Conservation (phyloP, 2,113 vertebrate genomes). For the Saiga tatarica region DNA sequence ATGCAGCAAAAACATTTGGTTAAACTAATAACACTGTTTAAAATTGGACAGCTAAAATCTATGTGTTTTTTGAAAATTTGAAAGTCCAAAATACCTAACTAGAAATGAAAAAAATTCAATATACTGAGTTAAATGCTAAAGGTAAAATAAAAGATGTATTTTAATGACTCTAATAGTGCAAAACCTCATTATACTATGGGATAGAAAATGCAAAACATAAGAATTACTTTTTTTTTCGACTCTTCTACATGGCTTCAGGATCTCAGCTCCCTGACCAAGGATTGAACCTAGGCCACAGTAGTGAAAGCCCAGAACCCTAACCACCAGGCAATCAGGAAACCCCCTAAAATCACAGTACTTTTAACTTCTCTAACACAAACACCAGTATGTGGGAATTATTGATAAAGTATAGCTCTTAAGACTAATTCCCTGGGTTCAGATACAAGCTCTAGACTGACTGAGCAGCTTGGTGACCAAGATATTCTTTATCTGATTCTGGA, state of each 20-base stretch:
- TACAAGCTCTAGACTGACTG: background rate
- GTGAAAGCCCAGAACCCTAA: background rate
- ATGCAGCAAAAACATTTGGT: slow-evolving; percentile 20
- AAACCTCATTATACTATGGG: background rate
- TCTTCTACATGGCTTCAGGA: background rate
- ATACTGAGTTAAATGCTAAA: background rate
- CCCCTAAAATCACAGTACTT: background rate
- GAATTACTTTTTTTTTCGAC: background rate
- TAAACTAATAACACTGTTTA: background rate
- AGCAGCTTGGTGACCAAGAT: background rate
- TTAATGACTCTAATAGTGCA: background rate
- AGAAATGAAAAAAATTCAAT: background rate
- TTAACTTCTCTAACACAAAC: background rate
- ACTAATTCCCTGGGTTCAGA: background rate
- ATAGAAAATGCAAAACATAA: background rate
- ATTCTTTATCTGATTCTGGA: background rate
- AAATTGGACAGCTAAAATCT: background rate
- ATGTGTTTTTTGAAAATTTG: background rate
- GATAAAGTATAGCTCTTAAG: background rate
- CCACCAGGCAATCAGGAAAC: background rate
- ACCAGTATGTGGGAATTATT: background rate
- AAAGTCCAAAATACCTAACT: slow-evolving; percentile 20
- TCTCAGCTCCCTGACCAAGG: background rate
- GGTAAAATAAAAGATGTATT: slow-evolving; percentile 23
- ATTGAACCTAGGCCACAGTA: background rate